These are phyloP conservation scores for Arnoldichthys spilopterus DNA, from an alignment of 2,797 vertebrate species.

Conservation along the genomic window DNA sequence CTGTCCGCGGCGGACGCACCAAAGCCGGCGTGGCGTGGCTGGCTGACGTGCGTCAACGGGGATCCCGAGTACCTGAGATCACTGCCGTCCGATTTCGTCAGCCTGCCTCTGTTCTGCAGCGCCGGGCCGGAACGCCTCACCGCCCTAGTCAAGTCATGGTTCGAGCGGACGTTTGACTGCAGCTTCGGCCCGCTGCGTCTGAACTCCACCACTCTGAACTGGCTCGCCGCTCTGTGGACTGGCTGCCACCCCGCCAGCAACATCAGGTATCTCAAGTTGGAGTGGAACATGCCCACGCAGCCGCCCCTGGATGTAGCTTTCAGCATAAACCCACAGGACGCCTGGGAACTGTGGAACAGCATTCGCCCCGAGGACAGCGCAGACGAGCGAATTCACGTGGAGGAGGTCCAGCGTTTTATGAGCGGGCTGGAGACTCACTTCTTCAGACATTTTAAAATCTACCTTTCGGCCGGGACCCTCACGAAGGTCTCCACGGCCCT, in stretches of 20 bases:
- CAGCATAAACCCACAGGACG: slow-evolving; percentile 83
- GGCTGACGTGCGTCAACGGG: slow-evolving; percentile 85
- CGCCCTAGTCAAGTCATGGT: slow-evolving; percentile 84
- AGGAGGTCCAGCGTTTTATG: slow-evolving; percentile 87
- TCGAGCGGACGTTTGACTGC: slow-evolving; percentile 91
- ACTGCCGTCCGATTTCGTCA: slow-evolving; percentile 81
- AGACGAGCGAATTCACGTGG: slow-evolving; percentile 76
- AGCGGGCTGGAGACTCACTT: slow-evolving; percentile 87
- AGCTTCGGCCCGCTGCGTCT: slow-evolving; percentile 83
- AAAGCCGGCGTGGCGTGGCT: slow-evolving; percentile 87
- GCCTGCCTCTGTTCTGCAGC: slow-evolving; percentile 87
- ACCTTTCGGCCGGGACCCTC: slow-evolving; percentile 85
- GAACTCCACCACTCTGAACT: slow-evolving; percentile 83
- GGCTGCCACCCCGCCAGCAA: slow-evolving; percentile 76
- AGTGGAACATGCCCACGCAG: slow-evolving; percentile 82
- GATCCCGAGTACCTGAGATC: slow-evolving; percentile 78
- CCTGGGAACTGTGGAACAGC: slow-evolving; percentile 87
- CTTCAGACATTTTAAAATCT: slow-evolving; percentile 90
- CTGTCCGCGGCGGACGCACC: slow-evolving; percentile 68
- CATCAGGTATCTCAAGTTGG: slow-evolving; percentile 76
- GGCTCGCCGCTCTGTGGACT: slow-evolving; percentile 91
- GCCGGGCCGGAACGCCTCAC: slow-evolving; percentile 81
- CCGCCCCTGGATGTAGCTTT: slow-evolving; percentile 85
- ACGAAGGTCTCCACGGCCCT: slow-evolving; percentile 85
- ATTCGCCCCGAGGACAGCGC: slow-evolving; percentile 70